Evolutionary conservation across 2,888 invertebrate species (phyloP), one percentile per base, ranked within the genome.

Genomic region (Liodrosophila aerea): DNA sequence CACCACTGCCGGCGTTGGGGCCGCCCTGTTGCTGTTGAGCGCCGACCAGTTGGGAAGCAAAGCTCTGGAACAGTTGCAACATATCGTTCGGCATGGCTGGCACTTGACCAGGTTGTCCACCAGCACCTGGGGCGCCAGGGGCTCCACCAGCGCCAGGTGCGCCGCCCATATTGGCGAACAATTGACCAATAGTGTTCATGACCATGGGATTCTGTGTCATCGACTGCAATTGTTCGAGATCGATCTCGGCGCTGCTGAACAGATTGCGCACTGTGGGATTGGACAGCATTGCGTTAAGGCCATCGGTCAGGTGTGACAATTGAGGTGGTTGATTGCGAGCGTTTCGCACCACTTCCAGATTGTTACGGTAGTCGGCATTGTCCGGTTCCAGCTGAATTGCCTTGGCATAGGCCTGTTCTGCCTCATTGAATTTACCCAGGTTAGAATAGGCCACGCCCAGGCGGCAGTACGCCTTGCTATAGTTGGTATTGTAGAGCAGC

Each of bases 381-480:
- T 94, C 94, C 0, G 99, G 98, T 86, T 99, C 99, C 67, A 98
- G 91, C 87, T 96, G 94, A 31, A 96, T 91, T 1, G 99, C 99
- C 81, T 95, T 95, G 65, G 94, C 93, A 90, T 97, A 99, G 9
- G 97, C 95, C 50, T 94, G 93, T 63, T 94, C 93, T 0, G 99
- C 98, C 87, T 97, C 95, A 58, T 93, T 93, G 88, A 95, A 95
- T 74, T 94, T 93, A 62, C 95, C 94, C 64, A 98, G 91, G 87
- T 95, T 95, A 0, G 96, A 94, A 83, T 96, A 95, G 0, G 98
- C 97, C 52, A 97, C 88, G 2, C 90, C 98, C 88, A 98, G 93
- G 59, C 98, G 93, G 1, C 97, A 97, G 90, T 97, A 98, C 3
- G 98, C 98, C 91, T 99, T 98, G 80, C 97, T 95, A 90, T 99